phyloP scores from a whole-genome alignment of 2,888 invertebrate species.

The Tryphoninae sp. region DNA sequence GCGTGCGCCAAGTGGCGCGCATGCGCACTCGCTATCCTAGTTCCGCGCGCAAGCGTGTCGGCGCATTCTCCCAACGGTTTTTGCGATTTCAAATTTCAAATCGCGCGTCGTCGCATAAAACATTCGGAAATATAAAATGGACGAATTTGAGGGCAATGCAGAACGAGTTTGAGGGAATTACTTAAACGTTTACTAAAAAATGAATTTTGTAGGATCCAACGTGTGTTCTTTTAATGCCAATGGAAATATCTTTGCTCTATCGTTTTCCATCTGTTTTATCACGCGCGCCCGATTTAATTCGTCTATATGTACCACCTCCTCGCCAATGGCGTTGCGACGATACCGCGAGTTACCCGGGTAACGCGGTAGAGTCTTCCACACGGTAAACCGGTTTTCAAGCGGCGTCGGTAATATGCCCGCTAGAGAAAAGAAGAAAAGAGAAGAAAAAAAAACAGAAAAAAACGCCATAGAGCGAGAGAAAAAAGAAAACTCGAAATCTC shows the following conservation, averaged over 20 bases:
- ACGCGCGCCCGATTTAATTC: constrained; percentile 29
- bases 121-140: too few species aligned
- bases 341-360: constrained; percentile 25
- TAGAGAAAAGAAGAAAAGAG: constrained; percentile 50
- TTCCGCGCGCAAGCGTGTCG: neutral
- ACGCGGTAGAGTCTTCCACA: constrained; percentile 31
- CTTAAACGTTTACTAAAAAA: too few species aligned
- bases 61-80: neutral
- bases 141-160: too few species aligned
- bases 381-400: constrained; percentile 58
- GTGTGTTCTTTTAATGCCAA: neutral
- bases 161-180: too few species aligned
- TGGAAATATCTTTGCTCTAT: constrained; percentile 29
- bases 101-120: neutral
- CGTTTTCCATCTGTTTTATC: constrained; percentile 52
- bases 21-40: neutral
- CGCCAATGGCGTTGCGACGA: neutral
- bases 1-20: neutral
- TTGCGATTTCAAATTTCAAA: neutral
- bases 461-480: constrained; percentile 1
- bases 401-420: constrained; percentile 49
- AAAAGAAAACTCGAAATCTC: constrained; percentile 17
- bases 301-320: neutral
- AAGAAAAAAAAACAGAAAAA: constrained; percentile 18
- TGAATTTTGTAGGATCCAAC: too few species aligned